phyloP scores from a whole-genome alignment of 37 sponge, comb jelly and placozoan genomes.

The Diacarnus erythraeanus region DNA sequence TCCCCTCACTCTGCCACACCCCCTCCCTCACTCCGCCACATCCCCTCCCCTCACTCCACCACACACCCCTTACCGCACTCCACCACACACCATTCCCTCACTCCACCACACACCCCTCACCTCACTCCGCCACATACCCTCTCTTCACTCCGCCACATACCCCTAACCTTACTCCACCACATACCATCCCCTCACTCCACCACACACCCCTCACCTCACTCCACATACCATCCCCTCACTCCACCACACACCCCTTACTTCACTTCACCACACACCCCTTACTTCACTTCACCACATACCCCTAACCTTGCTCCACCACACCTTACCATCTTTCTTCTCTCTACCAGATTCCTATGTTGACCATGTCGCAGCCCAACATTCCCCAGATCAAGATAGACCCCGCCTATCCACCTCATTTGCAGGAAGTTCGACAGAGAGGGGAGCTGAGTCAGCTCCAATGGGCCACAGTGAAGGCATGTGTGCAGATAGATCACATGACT shows the following conservation, averaged over 20 bases:
- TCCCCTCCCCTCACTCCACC: not conserved
- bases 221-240: not conserved
- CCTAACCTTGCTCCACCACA: not conserved
- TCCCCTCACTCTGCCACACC: not conserved
- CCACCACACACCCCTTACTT: constrained; percentile 2
- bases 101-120: not conserved
- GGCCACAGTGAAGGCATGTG: constrained; percentile 14
- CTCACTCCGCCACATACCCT: constrained; percentile 4
- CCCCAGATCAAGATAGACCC: constrained; percentile 4
- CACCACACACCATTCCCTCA: constrained; percentile 1
- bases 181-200: not conserved
- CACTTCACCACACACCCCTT: constrained; percentile 1
- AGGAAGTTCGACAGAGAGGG: not conserved
- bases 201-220: not conserved
- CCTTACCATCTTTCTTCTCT: constrained; percentile 6
- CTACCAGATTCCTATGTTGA: constrained; percentile 4
- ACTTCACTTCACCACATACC: not conserved
- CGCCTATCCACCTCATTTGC: not conserved
- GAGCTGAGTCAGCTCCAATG: constrained; percentile 27
- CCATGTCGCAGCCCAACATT: constrained; percentile 20
- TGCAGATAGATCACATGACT: not conserved
- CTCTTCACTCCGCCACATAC: not conserved
- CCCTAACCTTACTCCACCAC: not conserved
- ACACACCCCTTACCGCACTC: constrained; percentile 4
- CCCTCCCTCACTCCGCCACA: not conserved